A percentile compares a stretch with the other conserved stretches of the same genome.
These are phyloP conservation scores for Bujurquina vittata DNA, from an alignment of 2,113 vertebrate genomes.

Conservation along the genomic window DNA sequence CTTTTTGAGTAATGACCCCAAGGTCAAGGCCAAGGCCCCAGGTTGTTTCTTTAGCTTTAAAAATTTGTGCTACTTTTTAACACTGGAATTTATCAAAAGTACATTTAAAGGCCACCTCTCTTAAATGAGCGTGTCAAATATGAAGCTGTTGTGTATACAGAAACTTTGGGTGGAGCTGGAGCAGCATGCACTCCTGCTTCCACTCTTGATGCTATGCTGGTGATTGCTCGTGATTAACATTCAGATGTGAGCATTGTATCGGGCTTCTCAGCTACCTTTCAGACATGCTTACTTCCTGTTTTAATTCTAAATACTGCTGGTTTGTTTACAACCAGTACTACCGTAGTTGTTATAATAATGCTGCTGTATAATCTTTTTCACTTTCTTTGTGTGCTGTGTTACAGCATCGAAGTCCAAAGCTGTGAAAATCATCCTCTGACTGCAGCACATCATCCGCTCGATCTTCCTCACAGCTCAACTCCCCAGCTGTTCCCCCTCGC, in stretches of 20 bases:
- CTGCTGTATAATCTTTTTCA: neutral
- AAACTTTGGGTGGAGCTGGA: no score
- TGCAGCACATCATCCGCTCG: neutral
- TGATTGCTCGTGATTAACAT: neutral
- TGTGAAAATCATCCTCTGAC: constrained; percentile 15
- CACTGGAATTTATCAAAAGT: no score
- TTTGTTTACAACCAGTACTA: neutral
- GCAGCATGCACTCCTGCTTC: neutral
- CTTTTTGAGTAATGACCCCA: no score
- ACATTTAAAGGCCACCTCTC: no score
- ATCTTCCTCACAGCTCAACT: neutral
- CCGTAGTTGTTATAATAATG: neutral
- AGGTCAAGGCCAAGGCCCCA: no score
- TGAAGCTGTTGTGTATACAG: neutral
- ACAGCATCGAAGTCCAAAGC: neutral
- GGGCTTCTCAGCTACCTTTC: neutral
- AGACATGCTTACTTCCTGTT: neutral
- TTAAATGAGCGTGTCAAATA: no score
- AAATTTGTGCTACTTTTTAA: no score
- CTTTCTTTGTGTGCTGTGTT: neutral
- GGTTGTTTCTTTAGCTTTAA: no score
- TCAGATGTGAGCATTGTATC: neutral
- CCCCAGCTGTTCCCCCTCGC: constrained; percentile 19
- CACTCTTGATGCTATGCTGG: neutral
- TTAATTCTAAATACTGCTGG: neutral